A percentile compares a stretch with the other conserved stretches of the same genome.
Conservation (phyloP, 2,113 vertebrate genomes). For the Galemys pyrenaicus region DNA sequence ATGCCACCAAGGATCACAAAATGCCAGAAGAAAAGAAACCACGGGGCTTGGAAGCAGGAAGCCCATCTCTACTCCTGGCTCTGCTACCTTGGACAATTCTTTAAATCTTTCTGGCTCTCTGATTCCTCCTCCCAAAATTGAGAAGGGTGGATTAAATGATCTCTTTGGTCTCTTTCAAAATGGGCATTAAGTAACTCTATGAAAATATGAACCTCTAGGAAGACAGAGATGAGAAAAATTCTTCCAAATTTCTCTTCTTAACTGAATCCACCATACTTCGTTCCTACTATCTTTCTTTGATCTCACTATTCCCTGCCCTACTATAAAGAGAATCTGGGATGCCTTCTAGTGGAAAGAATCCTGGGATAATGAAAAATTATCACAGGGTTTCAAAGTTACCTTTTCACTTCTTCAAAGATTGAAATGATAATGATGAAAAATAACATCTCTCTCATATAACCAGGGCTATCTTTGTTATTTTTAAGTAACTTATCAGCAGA, state of each 20-base stretch:
- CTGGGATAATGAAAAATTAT: background rate
- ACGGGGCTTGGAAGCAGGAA: background rate
- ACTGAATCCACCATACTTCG: background rate
- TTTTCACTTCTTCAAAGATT: background rate
- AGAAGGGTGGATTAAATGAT: background rate
- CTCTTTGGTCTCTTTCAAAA: background rate
- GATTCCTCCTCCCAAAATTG: background rate
- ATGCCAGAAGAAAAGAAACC: background rate
- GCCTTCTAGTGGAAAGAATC: background rate
- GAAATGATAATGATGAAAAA: conserved; percentile 14
- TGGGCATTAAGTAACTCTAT: background rate
- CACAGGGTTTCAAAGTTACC: background rate
- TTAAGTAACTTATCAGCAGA: background rate
- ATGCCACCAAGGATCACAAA: background rate
- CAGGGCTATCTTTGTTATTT: background rate
- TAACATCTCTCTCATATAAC: background rate
- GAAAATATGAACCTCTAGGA: conserved; percentile 1
- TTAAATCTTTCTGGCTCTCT: background rate
- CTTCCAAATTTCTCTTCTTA: background rate
- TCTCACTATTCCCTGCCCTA: background rate
- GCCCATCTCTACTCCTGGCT: background rate
- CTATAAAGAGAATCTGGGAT: background rate
- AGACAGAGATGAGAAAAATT: background rate
- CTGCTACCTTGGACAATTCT: background rate
- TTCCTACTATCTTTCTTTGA: background rate